Evolutionary conservation across 37 sponge, comb jelly and placozoan species (phyloP), one percentile per base, ranked within the genome.

Genomic region (Ianthella basta): DNA sequence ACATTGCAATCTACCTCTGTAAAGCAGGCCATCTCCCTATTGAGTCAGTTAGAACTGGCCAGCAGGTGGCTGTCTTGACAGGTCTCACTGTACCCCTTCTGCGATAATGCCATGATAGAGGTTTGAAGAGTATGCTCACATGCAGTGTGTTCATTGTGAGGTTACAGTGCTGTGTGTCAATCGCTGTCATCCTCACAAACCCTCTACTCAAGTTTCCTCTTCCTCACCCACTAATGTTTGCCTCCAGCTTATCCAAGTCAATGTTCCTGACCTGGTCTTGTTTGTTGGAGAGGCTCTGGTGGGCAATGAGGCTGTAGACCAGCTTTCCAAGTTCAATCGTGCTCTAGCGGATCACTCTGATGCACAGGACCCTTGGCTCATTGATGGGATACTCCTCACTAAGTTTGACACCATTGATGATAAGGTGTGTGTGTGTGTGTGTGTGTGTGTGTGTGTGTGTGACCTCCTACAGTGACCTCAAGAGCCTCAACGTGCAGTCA

Each of bases 331-430:
- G 86, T 97, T 97, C 94, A 97, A 97, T 85, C 80, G 82, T 21
- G 93, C 98, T 27, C 89, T 97, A 41, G 83, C 85, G 29, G 98
- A 97, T 64, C 72, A 91, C 87, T 89, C 92, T 0, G 85, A 84
- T 44, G 83, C 81, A 4, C 72, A 86, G 21, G 87, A 82, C 15
- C 88, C 93, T 3, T 80, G 84, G 4, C 77, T 91, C 57, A 97
- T 97, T 30, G 98, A 97, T 72, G 98, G 95, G 24, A 95, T 97
- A 16, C 86, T 97, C n/a, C 92, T 97, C 25, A 97, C 98, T 59
- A 97, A 97, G 82, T 97, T 97, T 85, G 98, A 97, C 81, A 95
- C 96, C 56, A 91, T 97, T 72, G 98, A 97, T 83, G 98, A 97
- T 57, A 97, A 97, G 93, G 94, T 96, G 27, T 44, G 50, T 44